Base-by-base conservation (phyloP, 2,113 vertebrate genomes). In the Erpornis zantholeuca region DNA sequence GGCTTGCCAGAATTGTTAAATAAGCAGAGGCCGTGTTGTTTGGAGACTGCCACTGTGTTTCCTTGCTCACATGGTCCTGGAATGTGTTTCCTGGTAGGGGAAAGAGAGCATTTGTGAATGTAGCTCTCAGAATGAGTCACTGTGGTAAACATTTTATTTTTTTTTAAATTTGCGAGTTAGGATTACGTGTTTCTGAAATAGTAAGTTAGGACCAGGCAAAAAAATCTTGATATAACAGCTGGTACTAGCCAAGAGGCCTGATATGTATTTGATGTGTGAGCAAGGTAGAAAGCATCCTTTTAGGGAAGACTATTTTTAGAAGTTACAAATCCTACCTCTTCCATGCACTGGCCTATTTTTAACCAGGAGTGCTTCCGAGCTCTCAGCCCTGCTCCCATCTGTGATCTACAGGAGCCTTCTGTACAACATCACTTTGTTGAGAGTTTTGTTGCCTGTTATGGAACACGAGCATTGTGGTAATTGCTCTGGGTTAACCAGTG, bases 251-350 rank as follows among this genome's bases (percentile, higher is more conserved):
- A 42, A 75, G 31, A 44, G 12, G 22, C 73, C 60, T 57, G 45
- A 56, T 84, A 45, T 20, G 15, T 3, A 2, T 60, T 38, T 17
- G 14, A 52, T 6, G 0, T 35, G 9, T 42, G 53, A 83, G 60
- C 70, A 61, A 88, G 71, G 86, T 92, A 80, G 86, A 82, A 77
- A 82, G 29, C 47, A 27, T 78, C 82, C 28, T 89, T 59, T 82
- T 82, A 49, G 35, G 17, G 63, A 83, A 54, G 42, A 21, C 85
- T 98, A 92, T 96, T 95, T 97, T 96, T 97, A 91, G 96, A 92
- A 75, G 35, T 73, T 73, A 89, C 63, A 82, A 68, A 94, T 90
- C 50, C 72, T 86, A 91, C 72, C 15, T 85, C 88, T 68, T 66
- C 80, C 56, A 56, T 64, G 79, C 64, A 49, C 86, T 38, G 19